Evolutionary conservation across 2,888 invertebrate genomes (phyloP).

Genomic region (Oscheius sp.): DNA sequence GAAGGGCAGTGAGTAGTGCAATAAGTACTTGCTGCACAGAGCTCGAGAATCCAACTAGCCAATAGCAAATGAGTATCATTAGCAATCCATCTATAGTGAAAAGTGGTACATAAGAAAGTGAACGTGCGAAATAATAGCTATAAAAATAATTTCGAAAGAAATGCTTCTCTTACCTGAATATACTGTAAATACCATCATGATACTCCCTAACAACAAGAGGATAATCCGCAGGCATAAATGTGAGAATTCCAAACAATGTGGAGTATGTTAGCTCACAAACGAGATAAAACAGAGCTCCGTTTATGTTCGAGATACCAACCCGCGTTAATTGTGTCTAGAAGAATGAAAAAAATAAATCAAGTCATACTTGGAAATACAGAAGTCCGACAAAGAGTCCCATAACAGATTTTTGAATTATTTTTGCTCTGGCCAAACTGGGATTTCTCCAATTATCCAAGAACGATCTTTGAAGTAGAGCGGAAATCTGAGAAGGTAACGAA

Average conservation of each 20-base stretch:
- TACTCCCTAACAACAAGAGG: slow-evolving; percentile 91
- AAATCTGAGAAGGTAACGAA: slow-evolving; percentile 46
- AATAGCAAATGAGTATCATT: slow-evolving; percentile 87
- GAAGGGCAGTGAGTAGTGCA: slow-evolving; percentile 53
- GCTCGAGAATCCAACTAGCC: slow-evolving; percentile 81
- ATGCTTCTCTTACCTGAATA: slow-evolving; percentile 41
- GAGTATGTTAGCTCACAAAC: slow-evolving; percentile 79
- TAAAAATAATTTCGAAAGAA: not conserved
- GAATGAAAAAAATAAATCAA: not conserved
- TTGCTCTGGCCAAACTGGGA: slow-evolving; percentile 66
- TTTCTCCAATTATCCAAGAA: slow-evolving; percentile 70
- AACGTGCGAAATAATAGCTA: slow-evolving; percentile 67
- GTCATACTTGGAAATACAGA: slow-evolving; percentile 79
- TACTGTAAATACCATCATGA: slow-evolving; percentile 89
- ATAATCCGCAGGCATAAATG: slow-evolving; percentile 87
- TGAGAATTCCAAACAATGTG: slow-evolving; percentile 92
- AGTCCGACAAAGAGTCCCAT: slow-evolving; percentile 82
- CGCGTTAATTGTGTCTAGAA: slow-evolving; percentile 74
- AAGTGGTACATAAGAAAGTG: slow-evolving; percentile 67
- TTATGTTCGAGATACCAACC: slow-evolving; percentile 94
- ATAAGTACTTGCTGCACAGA: slow-evolving; percentile 39
- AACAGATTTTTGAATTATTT: slow-evolving; percentile 69
- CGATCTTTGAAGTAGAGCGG: slow-evolving; percentile 45
- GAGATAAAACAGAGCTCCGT: slow-evolving; percentile 89
- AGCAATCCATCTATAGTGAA: slow-evolving; percentile 82